Evolutionary conservation across 2,888 invertebrate species (phyloP).

Genomic region (Drosophila quinaria): DNA sequence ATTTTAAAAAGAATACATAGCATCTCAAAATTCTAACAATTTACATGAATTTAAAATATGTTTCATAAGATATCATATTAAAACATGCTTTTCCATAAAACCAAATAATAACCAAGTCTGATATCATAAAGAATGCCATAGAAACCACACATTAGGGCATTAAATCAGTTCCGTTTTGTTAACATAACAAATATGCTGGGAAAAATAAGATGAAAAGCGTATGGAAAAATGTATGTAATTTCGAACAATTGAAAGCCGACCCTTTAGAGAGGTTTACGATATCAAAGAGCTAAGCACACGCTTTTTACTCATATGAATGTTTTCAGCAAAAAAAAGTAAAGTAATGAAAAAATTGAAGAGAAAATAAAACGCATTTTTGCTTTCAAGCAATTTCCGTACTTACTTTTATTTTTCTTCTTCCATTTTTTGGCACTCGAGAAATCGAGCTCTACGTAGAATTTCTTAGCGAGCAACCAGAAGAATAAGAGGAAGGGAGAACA

Average conservation of each 20-base stretch:
- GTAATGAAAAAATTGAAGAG: slow-evolving; percentile 24
- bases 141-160: neutral
- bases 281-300: slow-evolving; percentile 38
- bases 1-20: neutral
- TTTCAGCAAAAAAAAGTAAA: neutral
- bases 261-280: slow-evolving; percentile 27
- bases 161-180: neutral
- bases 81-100: neutral
- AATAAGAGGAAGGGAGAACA: neutral
- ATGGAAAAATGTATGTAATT: slow-evolving; percentile 16
- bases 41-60: neutral
- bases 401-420: slow-evolving; percentile 4
- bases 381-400: slow-evolving; percentile 77
- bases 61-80: neutral
- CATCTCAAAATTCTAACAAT: neutral
- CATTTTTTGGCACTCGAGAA: slow-evolving; percentile 46
- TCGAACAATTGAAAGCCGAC: slow-evolving; percentile 7
- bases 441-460: slow-evolving; percentile 60
- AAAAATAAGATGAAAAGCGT: slow-evolving; percentile 18
- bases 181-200: neutral
- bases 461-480: slow-evolving; percentile 30
- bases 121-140: neutral
- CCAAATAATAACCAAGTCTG: neutral
- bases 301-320: slow-evolving; percentile 9
- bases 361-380: slow-evolving; percentile 67